Percentiles rank a stretch among this genome's conserved stretches.
Conservation (phyloP, 2,797 vertebrate species). For the Molossus alvarezi region DNA sequence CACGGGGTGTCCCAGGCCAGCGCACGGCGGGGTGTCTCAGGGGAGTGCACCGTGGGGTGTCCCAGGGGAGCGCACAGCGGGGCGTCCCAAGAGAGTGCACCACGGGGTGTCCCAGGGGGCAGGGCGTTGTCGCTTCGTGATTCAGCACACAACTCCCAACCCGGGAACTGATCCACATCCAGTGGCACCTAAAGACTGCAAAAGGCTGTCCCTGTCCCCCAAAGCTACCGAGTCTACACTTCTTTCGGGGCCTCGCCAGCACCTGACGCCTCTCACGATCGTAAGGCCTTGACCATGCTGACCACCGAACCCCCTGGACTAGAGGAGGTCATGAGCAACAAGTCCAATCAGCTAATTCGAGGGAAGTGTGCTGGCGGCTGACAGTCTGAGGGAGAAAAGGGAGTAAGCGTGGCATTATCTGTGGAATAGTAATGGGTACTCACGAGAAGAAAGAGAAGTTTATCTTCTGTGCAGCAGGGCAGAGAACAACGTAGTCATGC, state of each 20-base stretch:
- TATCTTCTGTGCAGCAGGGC: not conserved
- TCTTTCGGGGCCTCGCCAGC: not conserved
- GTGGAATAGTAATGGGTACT: not conserved
- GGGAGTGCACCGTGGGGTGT: too few relatives aligned
- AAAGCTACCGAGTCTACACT: not conserved
- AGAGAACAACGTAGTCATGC: not conserved
- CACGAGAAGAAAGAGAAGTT: not conserved
- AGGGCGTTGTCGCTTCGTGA: too few relatives aligned
- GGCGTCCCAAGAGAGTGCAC: too few relatives aligned
- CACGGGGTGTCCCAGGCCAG: too few relatives aligned
- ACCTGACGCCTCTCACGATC: not conserved
- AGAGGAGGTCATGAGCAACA: not conserved
- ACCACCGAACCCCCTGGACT: not conserved
- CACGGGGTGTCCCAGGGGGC: too few relatives aligned
- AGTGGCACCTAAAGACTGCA: not conserved
- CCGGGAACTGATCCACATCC: not conserved
- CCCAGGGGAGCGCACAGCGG: too few relatives aligned
- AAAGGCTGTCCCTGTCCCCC: not conserved
- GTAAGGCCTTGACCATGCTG: not conserved
- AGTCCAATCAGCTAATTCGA: not conserved
- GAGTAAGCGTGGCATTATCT: too few relatives aligned
- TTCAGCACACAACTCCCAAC: not conserved
- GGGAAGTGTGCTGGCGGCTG: not conserved
- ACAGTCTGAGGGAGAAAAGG: not conserved
- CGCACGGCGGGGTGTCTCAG: too few relatives aligned